phyloP scores from a whole-genome alignment of 2,113 vertebrate species.

The Microcebus griseorufus region DNA sequence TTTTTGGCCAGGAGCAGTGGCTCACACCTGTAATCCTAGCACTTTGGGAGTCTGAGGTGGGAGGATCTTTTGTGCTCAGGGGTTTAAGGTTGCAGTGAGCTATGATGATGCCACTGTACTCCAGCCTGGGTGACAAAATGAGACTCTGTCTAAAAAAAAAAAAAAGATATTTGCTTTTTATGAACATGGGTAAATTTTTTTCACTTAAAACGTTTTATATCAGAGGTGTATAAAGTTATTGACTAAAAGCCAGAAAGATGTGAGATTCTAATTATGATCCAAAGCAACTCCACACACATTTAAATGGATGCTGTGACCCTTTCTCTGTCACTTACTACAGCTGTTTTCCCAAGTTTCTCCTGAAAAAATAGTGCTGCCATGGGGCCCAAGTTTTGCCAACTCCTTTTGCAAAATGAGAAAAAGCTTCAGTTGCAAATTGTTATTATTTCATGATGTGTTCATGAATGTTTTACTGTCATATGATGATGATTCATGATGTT shows the following conservation, averaged over 20 bases:
- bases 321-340: background rate
- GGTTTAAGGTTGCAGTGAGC: too few relatives aligned
- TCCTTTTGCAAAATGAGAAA: constrained; percentile 1
- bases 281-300: background rate
- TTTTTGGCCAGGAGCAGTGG: too few relatives aligned
- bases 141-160: too few relatives aligned
- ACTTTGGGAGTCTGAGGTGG: too few relatives aligned
- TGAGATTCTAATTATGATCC: constrained; percentile 18
- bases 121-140: too few relatives aligned
- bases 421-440: constrained; percentile 26
- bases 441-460: constrained; percentile 56
- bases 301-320: background rate
- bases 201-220: constrained; percentile 71
- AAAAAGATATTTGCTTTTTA: constrained; percentile 70
- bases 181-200: constrained; percentile 67
- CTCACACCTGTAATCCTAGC: too few relatives aligned
- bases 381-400: background rate
- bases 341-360: background rate
- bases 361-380: background rate
- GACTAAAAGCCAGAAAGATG: constrained; percentile 62
- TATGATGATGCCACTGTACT: too few relatives aligned
- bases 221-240: constrained; percentile 72
- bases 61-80: too few relatives aligned
- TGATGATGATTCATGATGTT: constrained; percentile 55
- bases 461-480: constrained; percentile 24